Evolutionary conservation across 2,888 invertebrate genomes (phyloP).

Genomic region (Geotrupes spiniger): DNA sequence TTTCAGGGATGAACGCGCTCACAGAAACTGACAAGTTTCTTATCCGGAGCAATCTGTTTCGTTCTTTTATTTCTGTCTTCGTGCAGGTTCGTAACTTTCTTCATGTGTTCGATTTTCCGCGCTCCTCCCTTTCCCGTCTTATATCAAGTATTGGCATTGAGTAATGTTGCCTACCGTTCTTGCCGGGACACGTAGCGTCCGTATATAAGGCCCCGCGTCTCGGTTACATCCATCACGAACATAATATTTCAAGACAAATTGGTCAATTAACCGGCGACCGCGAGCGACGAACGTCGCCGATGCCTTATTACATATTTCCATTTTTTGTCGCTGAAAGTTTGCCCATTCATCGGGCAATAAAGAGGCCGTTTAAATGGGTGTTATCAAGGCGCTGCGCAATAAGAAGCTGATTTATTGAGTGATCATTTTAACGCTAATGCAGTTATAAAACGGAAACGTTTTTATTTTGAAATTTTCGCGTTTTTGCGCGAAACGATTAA

Average conservation of each 20-base stretch:
- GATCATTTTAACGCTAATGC: conserved; percentile 1
- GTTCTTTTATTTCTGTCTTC: conserved; percentile 48
- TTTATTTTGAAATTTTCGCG: neutral
- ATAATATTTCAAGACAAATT: conserved; percentile 30
- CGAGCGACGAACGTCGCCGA: conserved; percentile 17
- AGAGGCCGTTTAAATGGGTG: conserved; percentile 6
- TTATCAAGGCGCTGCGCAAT: conserved; percentile 7
- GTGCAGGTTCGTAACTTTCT: conserved; percentile 33
- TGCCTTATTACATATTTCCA: conserved; percentile 10
- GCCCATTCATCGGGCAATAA: conserved; percentile 6
- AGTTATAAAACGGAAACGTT: neutral
- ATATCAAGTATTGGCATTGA: conserved; percentile 37
- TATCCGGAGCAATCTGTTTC: conserved; percentile 51
- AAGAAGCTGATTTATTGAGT: conserved; percentile 20
- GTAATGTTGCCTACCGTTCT: conserved; percentile 13
- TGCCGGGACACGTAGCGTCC: conserved; percentile 6
- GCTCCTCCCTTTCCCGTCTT: conserved; percentile 30
- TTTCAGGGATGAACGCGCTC: conserved; percentile 51
- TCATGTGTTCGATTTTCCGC: conserved; percentile 38
- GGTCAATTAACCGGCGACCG: conserved; percentile 25
- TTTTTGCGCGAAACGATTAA: too few relatives aligned
- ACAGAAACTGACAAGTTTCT: conserved; percentile 51
- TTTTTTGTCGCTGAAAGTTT: conserved; percentile 6
- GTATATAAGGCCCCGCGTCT: neutral
- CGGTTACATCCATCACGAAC: conserved; percentile 26